Percentiles rank a stretch among this genome's conserved stretches.
Evolutionary conservation across 2,888 invertebrate genomes (phyloP).

Genomic region (Platypus cylindrus): DNA sequence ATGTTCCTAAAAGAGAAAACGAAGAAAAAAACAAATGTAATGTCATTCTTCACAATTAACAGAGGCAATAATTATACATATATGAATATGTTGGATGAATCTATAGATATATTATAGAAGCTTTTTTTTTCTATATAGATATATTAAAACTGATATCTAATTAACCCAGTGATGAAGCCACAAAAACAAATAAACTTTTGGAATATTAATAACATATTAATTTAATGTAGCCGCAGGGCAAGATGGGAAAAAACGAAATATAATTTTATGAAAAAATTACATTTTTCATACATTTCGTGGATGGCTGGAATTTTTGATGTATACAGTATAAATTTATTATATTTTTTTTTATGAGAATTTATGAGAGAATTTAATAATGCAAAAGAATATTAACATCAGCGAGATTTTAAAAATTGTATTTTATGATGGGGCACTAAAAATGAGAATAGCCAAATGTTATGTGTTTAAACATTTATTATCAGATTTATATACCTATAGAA

Average conservation of each 20-base stretch:
- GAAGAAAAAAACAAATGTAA: no score
- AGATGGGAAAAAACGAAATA: background rate
- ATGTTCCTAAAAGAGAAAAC: no score
- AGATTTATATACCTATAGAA: no score
- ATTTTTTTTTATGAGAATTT: slow-evolving; percentile 1
- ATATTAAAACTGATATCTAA: slow-evolving; percentile 1
- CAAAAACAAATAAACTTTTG: background rate
- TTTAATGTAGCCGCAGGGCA: no score
- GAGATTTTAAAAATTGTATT: slow-evolving; percentile 4
- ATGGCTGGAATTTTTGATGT: slow-evolving; percentile 3
- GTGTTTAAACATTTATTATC: no score
- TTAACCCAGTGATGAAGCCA: background rate
- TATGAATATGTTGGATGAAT: no score
- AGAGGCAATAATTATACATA: no score
- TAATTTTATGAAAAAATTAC: background rate
- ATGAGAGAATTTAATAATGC: slow-evolving; percentile 3
- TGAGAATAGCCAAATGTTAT: background rate
- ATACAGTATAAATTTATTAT: slow-evolving; percentile 3
- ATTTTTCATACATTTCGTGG: slow-evolving; percentile 1
- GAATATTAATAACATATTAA: slow-evolving; percentile 4
- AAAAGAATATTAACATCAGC: slow-evolving; percentile 7
- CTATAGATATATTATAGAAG: no score
- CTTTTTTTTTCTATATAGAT: no score
- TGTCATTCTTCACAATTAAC: no score
- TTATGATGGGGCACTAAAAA: slow-evolving; percentile 4